Percentiles rank a stretch among this genome's conserved stretches.
phyloP scores from a whole-genome alignment of 2,113 vertebrate species.

The Phalacrocorax carbo region DNA sequence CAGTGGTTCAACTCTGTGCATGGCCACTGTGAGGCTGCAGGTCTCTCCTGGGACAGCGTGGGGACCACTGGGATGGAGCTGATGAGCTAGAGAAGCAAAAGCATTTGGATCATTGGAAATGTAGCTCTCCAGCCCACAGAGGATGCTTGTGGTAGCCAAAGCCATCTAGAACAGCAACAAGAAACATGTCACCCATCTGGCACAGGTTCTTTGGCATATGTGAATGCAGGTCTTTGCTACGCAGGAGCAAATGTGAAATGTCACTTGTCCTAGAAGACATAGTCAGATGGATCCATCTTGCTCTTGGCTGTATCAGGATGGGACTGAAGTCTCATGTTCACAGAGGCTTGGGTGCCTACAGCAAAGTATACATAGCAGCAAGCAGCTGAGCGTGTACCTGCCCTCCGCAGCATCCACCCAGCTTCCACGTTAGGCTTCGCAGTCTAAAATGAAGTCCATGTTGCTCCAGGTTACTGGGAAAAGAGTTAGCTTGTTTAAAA shows the following conservation, averaged over 20 bases:
- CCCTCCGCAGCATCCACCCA: background rate
- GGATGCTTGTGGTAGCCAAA: background rate
- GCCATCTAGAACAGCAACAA: background rate
- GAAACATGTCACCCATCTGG: background rate
- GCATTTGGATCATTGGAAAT: background rate
- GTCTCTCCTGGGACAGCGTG: background rate
- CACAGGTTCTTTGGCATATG: background rate
- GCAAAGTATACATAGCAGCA: background rate
- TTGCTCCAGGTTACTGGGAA: background rate
- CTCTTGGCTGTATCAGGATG: background rate
- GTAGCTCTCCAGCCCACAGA: background rate
- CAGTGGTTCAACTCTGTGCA: background rate
- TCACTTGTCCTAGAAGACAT: background rate
- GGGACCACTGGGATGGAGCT: background rate
- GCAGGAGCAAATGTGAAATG: background rate
- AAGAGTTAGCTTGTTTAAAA: background rate
- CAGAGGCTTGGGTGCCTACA: background rate
- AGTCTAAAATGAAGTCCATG: background rate
- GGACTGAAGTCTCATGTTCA: background rate
- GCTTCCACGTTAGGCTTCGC: background rate
- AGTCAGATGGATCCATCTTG: background rate
- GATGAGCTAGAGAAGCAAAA: background rate
- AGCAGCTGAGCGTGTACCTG: background rate
- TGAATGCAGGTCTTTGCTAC: background rate
- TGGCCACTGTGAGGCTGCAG: background rate